Percentiles rank a stretch among this genome's conserved stretches.
Evolutionary conservation across 2,888 invertebrate genomes (phyloP).

Genomic region (Drosophila flavopinicola): DNA sequence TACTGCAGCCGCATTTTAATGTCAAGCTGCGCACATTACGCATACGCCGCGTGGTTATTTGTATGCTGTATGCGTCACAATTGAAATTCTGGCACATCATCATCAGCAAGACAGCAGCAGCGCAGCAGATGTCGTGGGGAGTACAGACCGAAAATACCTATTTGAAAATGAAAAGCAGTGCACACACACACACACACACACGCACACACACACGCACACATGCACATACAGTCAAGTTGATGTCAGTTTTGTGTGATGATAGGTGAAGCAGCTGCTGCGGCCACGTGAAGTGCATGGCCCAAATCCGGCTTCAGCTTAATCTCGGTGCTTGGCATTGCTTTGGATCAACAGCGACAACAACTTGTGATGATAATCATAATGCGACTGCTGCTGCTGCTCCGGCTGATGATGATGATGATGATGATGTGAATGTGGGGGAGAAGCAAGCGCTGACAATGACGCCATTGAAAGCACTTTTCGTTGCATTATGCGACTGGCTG

Average conservation of each 20-base stretch:
- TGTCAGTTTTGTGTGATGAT: constrained; percentile 30
- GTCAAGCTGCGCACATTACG: constrained; percentile 33
- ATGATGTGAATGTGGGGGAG: constrained; percentile 26
- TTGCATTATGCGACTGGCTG: constrained; percentile 61
- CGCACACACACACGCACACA: constrained; percentile 5
- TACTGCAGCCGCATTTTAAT: constrained; percentile 21
- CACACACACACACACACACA: neutral
- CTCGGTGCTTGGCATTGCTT: constrained; percentile 53
- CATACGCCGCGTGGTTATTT: constrained; percentile 35
- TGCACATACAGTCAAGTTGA: constrained; percentile 9
- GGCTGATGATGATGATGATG: constrained; percentile 47
- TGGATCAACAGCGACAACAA: constrained; percentile 43
- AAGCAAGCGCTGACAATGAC: constrained; percentile 65
- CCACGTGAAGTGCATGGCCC: constrained; percentile 40
- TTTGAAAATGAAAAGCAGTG: constrained; percentile 41
- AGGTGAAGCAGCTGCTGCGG: constrained; percentile 32
- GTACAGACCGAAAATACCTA: constrained; percentile 28
- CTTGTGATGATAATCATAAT: constrained; percentile 30
- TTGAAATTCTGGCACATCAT: constrained; percentile 47
- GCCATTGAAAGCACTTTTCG: constrained; percentile 73
- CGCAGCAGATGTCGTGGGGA: neutral
- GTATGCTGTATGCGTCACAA: constrained; percentile 30
- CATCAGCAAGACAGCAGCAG: constrained; percentile 23
- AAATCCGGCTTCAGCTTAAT: constrained; percentile 51
- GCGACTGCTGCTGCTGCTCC: constrained; percentile 30